Base-by-base conservation (phyloP, 2,797 vertebrate genomes). In the Sphenodon punctatus region DNA sequence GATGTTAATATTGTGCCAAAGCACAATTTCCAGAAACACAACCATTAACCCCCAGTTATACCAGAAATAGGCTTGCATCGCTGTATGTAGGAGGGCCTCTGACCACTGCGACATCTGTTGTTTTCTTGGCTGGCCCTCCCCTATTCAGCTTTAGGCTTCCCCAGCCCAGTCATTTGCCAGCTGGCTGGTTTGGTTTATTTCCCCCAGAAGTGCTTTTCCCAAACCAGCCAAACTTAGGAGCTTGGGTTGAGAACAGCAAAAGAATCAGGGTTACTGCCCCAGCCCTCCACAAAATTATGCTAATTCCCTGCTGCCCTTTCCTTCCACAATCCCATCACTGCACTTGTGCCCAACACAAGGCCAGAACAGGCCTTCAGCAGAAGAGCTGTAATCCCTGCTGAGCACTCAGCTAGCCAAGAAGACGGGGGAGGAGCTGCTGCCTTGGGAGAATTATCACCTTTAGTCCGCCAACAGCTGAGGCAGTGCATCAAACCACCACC, bases 381-480 rank as follows among this genome's bases (percentile, higher is more conserved):
- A 45, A 66, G 58, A 58, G 75, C 59, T 75, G 78, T 93, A 90
- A 93, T 94, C 89, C 75, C 49, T 76, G 53, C 68, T 80, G 88
- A 80, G 27, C 23, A 56, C 20, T 87, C 36, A 16, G 45, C 64
- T 83, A 69, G 87, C 89, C 86, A 90, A 85, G 73, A 87, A 91
- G 92, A 87, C 66, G n/a, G n/a, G n/a, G 78, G 75, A 85, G 63
- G 32, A 73, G 76, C 70, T 88, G 81, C 41, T 6, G 89, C 67
- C 90, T 80, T 85, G 92, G 90, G 85, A 91, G 80, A 61, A 80
- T 32, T 23, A 84, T 56, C 78, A 66, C 36, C 30, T 60, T 27
- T 61, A 42, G 36, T 78, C 75, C 81, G 90, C 90, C 91, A 93
- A 88, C 68, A 89, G 82, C 59, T 81, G 80, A 66, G 78, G 56